phyloP scores from a whole-genome alignment of 2,113 vertebrate species.

The Hystrix cristata region DNA sequence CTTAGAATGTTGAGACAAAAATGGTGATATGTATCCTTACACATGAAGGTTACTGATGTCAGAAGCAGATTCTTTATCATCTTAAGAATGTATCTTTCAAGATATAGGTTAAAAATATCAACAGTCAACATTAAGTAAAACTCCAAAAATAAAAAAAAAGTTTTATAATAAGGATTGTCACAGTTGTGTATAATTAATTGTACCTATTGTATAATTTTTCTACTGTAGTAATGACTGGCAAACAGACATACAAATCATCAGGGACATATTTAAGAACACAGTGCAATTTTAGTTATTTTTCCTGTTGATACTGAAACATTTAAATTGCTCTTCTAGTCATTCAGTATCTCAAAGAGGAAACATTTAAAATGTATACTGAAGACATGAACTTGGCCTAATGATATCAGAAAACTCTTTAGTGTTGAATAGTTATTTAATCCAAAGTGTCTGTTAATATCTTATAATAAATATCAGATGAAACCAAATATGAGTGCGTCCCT shows the following conservation, averaged over 20 bases:
- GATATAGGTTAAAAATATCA: too few species aligned
- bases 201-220: background rate
- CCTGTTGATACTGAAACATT: slow-evolving; percentile 6
- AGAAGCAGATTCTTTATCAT: background rate
- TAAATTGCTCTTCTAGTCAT: too few species aligned
- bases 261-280: background rate
- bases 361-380: background rate
- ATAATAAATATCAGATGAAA: slow-evolving; percentile 48
- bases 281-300: background rate
- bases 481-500: background rate
- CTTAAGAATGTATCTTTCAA: background rate
- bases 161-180: background rate
- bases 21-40: background rate
- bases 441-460: slow-evolving; percentile 47
- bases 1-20: background rate
- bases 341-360: slow-evolving; percentile 50
- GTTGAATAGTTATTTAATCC: slow-evolving; percentile 25
- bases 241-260: background rate
- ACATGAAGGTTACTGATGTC: background rate
- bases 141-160: background rate
- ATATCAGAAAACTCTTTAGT: background rate
- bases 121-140: too few species aligned
- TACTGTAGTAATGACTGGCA: background rate
- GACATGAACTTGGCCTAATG: background rate
- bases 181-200: background rate